A percentile compares a stretch with the other conserved stretches of the same genome.
phyloP scores from a whole-genome alignment of 92 coral and sea anemone species.

The Blastomussa wellsi region DNA sequence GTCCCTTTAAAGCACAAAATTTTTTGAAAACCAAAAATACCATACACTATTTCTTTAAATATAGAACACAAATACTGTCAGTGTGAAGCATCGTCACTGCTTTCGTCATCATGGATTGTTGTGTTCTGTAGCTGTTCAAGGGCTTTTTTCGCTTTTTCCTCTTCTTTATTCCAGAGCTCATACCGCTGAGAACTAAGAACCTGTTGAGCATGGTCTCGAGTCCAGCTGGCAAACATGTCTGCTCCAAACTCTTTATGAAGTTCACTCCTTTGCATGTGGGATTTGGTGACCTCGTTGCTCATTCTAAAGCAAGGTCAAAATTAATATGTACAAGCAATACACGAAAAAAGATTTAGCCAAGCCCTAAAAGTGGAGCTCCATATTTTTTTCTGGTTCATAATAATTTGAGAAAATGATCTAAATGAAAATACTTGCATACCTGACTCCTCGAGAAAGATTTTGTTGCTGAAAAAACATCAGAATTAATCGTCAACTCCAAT shows the following conservation, averaged over 20 bases:
- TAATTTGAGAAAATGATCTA: too few species aligned
- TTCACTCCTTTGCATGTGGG: slow-evolving; percentile 65
- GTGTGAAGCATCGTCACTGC: slow-evolving; percentile 68
- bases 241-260: slow-evolving; percentile 81
- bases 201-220: slow-evolving; percentile 82
- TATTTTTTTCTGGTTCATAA: too few species aligned
- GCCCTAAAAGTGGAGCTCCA: background rate
- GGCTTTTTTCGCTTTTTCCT: slow-evolving; percentile 55
- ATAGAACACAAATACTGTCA: too few species aligned
- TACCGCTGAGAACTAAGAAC: slow-evolving; percentile 71
- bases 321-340: background rate
- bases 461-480: too few species aligned
- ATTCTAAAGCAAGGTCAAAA: slow-evolving; percentile 52
- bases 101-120: slow-evolving; percentile 31
- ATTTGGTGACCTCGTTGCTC: slow-evolving; percentile 80
- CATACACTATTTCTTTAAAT: too few species aligned
- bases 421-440: too few species aligned
- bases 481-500: too few species aligned
- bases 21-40: too few species aligned
- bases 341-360: background rate
- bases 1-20: too few species aligned
- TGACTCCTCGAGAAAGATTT: too few species aligned
- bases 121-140: slow-evolving; percentile 48
- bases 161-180: slow-evolving; percentile 72
- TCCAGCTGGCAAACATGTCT: slow-evolving; percentile 80